Base-by-base conservation (phyloP, 2,113 vertebrate genomes). In the Salvator merianae region DNA sequence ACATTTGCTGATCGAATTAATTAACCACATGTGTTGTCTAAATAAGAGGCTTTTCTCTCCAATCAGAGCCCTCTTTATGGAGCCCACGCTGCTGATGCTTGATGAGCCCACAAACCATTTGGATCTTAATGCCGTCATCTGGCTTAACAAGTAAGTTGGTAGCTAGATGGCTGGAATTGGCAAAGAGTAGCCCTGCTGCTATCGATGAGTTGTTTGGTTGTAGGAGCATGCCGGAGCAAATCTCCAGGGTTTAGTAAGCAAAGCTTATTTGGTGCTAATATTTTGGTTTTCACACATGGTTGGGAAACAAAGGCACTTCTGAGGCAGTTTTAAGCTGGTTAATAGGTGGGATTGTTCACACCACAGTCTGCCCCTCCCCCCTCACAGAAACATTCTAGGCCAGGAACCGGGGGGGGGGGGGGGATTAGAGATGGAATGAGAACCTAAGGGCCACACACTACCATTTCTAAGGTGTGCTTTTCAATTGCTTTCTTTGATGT, bases 61-160 rank as follows among this genome's bases (percentile, higher is more conserved):
- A 73, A 77, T 12, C 89, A 99, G 98, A 93, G 98, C 98, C 0
- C 94, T 99, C 79, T 98, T 98, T 87, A 97, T 98, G 98, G 98
- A 99, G 72, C 98, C 98, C 26, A 99, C 98, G 0, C 89, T 99
- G 68, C 91, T 99, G 87, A 98, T 99, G 98, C 88, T 99, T 94
- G 98, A 99, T 0, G 98, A 99, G 79, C 98, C 98, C 89, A 99
- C 98, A 26, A 99, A 99, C 93, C 98, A 99, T 88, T 92, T 99
- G 88, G 98, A 99, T 85, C 97, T 99, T 79, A 99, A 99, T 0
- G 98, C 98, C 0, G 98, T 98, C 93, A 99, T 99, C 95, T 99
- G 98, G 98, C 98, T 99, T 32, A 99, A 98, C 90, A 99, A 99
- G 98, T 99, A 73, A 14, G 76, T 82, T 0, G 7, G 14, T n/a